Evolutionary conservation across 2,888 invertebrate species (phyloP), one percentile per base, ranked within the genome.

Genomic region (Ariolimax columbianus): DNA sequence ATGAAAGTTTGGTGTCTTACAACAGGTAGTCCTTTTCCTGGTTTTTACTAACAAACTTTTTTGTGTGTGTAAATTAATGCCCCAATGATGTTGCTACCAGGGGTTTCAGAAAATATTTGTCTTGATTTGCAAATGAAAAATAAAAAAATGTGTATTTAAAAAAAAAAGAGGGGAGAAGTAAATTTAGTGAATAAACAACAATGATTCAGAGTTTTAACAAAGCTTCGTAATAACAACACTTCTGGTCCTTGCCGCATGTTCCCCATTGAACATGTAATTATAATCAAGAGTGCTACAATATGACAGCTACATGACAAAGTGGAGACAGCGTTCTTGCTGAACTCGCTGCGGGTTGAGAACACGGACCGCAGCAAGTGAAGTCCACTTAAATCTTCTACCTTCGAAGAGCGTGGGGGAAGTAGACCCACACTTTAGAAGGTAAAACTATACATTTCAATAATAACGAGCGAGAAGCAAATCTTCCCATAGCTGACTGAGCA

Each of bases 211-310:
- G 84, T 81, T 85, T 85, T 11, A 79, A 80, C 84, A 80, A 68
- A 85, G 81, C 68, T 85, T 85, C 81, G 81, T 77, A 85, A 73
- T 63, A 73, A 73, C 43, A 40, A 81, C 85, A 85, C 77, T 79
- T 81, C 85, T 85, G 85, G 85, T 85, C 81, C 85, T 80, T 38
- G 85, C 85, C 85, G 85, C 68, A 80, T 85, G 85, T 81, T 75
- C 70, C 80, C 84, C 81, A 47, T 36, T 36, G 59, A 81, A 75
- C 80, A 85, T 68, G 81, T 75, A 59, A 77, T 40, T 59, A 73
- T 33, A 77, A 66, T 84, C 63, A 77, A 75, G 66, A 40, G 79
- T 66, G 73, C 84, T 72, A 79, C 79, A 79, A 51, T 36, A 33
- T 83, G 68, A 83, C 63, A 77, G 51, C 77, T 59, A 75, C 75